Conservation (phyloP, 1,140 invertebrate genomes). For the Drosophila kohkoa region DNA sequence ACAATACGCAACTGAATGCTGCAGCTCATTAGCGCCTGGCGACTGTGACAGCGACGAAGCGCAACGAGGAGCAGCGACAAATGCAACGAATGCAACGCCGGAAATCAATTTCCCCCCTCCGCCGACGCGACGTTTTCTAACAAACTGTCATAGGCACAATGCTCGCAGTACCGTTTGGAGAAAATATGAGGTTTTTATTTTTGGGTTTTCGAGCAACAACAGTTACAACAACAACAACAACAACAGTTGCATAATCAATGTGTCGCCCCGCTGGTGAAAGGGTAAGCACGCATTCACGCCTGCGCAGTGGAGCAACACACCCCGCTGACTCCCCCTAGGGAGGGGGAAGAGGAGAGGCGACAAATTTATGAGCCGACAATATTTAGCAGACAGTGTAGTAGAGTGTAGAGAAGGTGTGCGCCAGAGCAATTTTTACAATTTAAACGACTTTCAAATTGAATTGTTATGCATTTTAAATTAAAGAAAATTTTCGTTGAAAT, state of each 20-base stretch:
- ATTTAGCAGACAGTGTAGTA: not conserved
- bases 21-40: constrained; percentile 79
- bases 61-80: constrained; percentile 44
- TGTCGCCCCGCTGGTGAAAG: constrained; percentile 16
- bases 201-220: constrained; percentile 22
- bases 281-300: constrained; percentile 53
- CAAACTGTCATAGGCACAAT: constrained; percentile 39
- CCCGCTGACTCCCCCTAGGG: not conserved
- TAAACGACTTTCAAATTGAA: constrained; percentile 65
- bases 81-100: constrained; percentile 47
- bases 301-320: constrained; percentile 52
- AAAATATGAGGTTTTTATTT: constrained; percentile 69
- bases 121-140: constrained; percentile 5
- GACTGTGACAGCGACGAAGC: constrained; percentile 57
- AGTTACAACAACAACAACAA: constrained; percentile 32
- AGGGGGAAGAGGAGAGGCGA: not conserved
- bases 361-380: constrained; percentile 35
- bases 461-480: constrained; percentile 65
- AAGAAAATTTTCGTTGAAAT: constrained; percentile 50
- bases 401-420: constrained; percentile 22
- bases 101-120: constrained; percentile 60
- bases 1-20: constrained; percentile 52
- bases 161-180: constrained; percentile 18
- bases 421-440: constrained; percentile 9
- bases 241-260: constrained; percentile 55